A percentile compares a stretch with the other conserved stretches of the same genome.
phyloP scores from a whole-genome alignment of 1,140 invertebrate genomes.

The Listronotus oregonensis region DNA sequence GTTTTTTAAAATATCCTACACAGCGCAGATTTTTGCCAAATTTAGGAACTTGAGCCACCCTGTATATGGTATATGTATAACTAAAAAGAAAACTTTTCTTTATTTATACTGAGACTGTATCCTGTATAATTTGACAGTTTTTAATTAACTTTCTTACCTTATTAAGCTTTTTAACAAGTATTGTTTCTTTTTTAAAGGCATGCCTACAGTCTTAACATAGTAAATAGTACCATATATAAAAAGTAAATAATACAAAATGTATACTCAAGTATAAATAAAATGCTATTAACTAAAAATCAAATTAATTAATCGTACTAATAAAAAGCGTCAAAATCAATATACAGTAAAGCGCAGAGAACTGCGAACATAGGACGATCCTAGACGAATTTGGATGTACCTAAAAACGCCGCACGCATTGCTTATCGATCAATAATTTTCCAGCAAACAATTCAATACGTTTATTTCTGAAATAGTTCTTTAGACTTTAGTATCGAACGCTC shows the following conservation, averaged over 20 bases:
- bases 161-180: background rate
- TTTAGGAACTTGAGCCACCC: too few relatives aligned
- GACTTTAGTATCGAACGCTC: too few relatives aligned
- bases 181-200: conserved; percentile 19
- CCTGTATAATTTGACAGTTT: conserved; percentile 20
- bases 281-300: conserved; percentile 20
- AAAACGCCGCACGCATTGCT: too few relatives aligned
- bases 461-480: too few relatives aligned
- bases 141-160: background rate
- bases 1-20: too few relatives aligned
- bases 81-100: conserved; percentile 2
- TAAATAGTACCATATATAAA: conserved; percentile 21
- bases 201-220: conserved; percentile 26
- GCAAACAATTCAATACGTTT: too few relatives aligned
- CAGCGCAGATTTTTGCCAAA: too few relatives aligned
- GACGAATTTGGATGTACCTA: too few relatives aligned
- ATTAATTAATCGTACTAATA: conserved; percentile 14
- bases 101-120: conserved; percentile 24
- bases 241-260: conserved; percentile 27
- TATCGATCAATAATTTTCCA: too few relatives aligned
- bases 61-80: too few relatives aligned
- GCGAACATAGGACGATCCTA: too few relatives aligned
- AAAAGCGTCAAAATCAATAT: conserved; percentile 8
- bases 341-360: too few relatives aligned
- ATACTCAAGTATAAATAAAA: conserved; percentile 26